Evolutionary conservation across 2,797 vertebrate genomes (phyloP), one percentile per base, ranked within the genome.

Genomic region (Austrolebias charrua): DNA sequence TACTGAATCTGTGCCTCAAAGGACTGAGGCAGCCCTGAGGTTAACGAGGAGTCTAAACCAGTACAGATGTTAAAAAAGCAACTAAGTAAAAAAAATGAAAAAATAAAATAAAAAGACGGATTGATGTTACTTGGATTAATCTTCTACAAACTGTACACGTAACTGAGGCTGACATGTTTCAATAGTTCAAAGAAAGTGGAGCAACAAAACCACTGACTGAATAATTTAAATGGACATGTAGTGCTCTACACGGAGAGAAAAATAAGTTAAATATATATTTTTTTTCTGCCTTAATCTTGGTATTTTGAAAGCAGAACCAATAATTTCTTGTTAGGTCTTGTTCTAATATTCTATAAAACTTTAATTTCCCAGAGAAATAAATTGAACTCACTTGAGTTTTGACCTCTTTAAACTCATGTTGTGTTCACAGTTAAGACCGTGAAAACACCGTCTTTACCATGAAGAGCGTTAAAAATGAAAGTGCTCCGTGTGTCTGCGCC

Each of bases 401-500:
- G 50, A 55, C 46, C 51, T n/a, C 24, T 20, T 79, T 56, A 73
- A 58, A 78, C 62, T 33, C 51, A 69, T 10, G 9, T 40, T 60
- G 55, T 66, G 38, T 69, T 73, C 55, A 54, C 50, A 65, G 68
- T 53, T 65, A 75, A 80, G 76, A 75, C 51, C 75, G 14, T 73
- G 45, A 64, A 81, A 76, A 75, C 65, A 63, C 45, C n/a, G 20
- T 18, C 61, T 70, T 70, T 28, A 54, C 65, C 44, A 53, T 52
- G 58, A 84, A 75, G 59, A 75, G 68, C 71, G 63, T 74, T 5
- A 61, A 72, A 57, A 76, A 71, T 52, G 60, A 72, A 55, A 73
- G 74, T 74, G 64, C 65, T 38, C 51, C 61, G 67, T 80, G 73
- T n/a, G 0, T 77, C 80, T 85, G 85, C 74, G 69, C 73, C 16